Evolutionary conservation across 2,888 invertebrate genomes (phyloP).

Genomic region (Allacma fusca): DNA sequence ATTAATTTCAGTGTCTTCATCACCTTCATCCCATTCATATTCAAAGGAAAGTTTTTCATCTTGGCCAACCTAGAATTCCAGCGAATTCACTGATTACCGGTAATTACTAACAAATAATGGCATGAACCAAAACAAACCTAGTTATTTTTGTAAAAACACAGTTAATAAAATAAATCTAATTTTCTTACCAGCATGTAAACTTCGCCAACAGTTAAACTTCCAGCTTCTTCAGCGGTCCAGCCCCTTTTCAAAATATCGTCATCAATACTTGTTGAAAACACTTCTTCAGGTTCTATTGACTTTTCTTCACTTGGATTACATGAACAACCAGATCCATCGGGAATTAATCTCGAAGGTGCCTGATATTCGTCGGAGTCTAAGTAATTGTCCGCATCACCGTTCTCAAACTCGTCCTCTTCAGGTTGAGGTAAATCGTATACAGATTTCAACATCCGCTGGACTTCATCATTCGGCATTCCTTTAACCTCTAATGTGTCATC

Average conservation of each 20-base stretch:
- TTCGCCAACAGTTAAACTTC: constrained; percentile 72
- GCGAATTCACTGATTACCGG: not conserved
- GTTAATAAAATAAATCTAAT: too few relatives aligned
- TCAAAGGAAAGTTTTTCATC: constrained; percentile 64
- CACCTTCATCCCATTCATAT: constrained; percentile 64
- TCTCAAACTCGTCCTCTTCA: constrained; percentile 36
- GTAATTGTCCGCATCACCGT: constrained; percentile 35
- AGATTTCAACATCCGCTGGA: constrained; percentile 33
- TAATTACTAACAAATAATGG: too few relatives aligned
- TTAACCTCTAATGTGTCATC: constrained; percentile 35
- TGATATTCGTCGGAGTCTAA: constrained; percentile 24
- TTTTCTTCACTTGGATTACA: constrained; percentile 36
- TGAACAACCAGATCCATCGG: not conserved
- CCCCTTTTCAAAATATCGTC: constrained; percentile 69
- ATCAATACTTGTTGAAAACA: constrained; percentile 53
- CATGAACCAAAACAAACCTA: too few relatives aligned
- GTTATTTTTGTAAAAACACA: too few relatives aligned
- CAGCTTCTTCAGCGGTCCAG: constrained; percentile 80
- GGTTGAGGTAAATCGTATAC: constrained; percentile 20
- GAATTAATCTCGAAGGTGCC: not conserved
- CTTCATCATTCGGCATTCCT: constrained; percentile 20
- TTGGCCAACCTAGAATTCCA: constrained; percentile 62
- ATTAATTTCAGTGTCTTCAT: constrained; percentile 47
- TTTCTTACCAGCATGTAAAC: constrained; percentile 41
- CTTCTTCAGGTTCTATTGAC: constrained; percentile 51